Evolutionary conservation across 2,888 invertebrate species (phyloP).

Genomic region (Pasiphila rectangulata): DNA sequence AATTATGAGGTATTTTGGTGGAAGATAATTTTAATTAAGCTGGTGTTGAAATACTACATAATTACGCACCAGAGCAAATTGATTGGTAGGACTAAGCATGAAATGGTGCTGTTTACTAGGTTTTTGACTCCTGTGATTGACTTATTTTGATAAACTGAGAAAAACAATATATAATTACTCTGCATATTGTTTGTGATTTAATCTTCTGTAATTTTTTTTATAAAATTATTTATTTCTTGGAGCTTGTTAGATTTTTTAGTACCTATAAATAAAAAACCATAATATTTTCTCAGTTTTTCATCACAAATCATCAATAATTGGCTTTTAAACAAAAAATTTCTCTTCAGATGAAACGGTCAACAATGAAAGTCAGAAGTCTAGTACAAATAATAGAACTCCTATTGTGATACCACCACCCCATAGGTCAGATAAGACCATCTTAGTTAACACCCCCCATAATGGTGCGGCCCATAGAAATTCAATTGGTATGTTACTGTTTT

Average conservation of each 20-base stretch:
- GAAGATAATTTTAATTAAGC: too few relatives aligned
- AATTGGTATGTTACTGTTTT: conserved; percentile 62
- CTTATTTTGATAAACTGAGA: conserved; percentile 20
- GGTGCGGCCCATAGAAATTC: conserved; percentile 69
- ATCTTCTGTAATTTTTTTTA: background rate
- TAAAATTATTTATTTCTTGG: too few relatives aligned
- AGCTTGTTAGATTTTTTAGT: too few relatives aligned
- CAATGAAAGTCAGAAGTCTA: conserved; percentile 71
- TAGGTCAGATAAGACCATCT: conserved; percentile 64
- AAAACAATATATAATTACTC: conserved; percentile 14
- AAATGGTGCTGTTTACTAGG: conserved; percentile 33
- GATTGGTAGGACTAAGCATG: too few relatives aligned
- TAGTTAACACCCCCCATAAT: conserved; percentile 55
- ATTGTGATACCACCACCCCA: conserved; percentile 52
- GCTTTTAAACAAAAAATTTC: conserved; percentile 49
- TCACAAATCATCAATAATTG: conserved; percentile 29
- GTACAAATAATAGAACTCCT: conserved; percentile 59
- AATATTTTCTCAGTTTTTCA: conserved; percentile 39
- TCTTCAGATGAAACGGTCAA: conserved; percentile 75
- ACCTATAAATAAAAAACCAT: too few relatives aligned
- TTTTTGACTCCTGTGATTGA: conserved; percentile 44
- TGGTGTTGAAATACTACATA: too few relatives aligned
- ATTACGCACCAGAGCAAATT: too few relatives aligned
- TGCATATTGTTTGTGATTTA: background rate
- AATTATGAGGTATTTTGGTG: too few relatives aligned